A percentile compares a stretch with the other conserved stretches of the same genome.
Evolutionary conservation across 2,888 invertebrate genomes (phyloP).

Genomic region (Cataglyphis rosenhaueri): DNA sequence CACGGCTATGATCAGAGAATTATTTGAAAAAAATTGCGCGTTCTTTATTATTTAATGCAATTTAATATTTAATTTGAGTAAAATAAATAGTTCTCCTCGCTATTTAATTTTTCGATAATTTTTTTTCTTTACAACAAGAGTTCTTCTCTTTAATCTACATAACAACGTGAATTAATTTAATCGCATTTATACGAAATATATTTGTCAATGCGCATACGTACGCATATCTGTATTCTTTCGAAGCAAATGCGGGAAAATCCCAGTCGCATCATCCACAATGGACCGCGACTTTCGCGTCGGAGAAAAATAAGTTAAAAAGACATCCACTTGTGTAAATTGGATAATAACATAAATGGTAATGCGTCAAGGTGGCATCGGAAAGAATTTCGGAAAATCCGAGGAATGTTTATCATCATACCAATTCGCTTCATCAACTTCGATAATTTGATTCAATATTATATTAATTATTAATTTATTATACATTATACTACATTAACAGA

Average conservation of each 20-base stretch:
- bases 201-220: background rate
- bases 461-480: too few species aligned
- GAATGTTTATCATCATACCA: background rate
- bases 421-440: background rate
- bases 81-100: background rate
- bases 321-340: background rate
- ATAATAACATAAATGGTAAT: conserved; percentile 28
- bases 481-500: too few species aligned
- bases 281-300: background rate
- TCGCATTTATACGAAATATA: background rate
- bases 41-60: background rate
- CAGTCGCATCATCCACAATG: conserved; percentile 3
- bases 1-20: too few species aligned
- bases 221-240: background rate
- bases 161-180: background rate
- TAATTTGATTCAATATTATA: too few species aligned
- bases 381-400: conserved; percentile 17
- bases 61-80: background rate
- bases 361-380: background rate
- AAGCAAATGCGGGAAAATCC: conserved; percentile 32
- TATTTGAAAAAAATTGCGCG: too few species aligned
- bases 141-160: background rate
- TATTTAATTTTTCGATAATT: background rate
- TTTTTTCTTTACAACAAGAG: background rate
- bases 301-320: background rate